Conservation (phyloP, 2,113 vertebrate genomes). For the Myocastor coypus region DNA sequence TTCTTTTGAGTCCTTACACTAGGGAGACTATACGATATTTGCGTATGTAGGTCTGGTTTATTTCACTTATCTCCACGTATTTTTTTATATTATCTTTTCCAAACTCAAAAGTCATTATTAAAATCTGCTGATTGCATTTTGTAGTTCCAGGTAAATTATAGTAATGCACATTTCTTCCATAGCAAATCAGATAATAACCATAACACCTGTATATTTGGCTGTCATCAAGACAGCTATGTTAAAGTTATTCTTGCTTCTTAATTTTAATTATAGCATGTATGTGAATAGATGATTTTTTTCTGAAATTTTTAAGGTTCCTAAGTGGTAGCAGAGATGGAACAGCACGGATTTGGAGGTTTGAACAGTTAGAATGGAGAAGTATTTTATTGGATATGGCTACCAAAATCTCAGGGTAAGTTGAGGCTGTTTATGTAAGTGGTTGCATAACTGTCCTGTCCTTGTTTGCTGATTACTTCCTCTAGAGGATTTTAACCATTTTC, state of each 20-base stretch:
- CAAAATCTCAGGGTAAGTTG: conserved; percentile 91
- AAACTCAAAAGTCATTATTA: not conserved
- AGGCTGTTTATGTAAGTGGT: not conserved
- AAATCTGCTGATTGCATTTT: conserved; percentile 23
- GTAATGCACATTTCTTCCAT: not conserved
- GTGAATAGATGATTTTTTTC: conserved; percentile 45
- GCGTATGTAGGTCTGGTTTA: no score
- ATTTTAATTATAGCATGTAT: not conserved
- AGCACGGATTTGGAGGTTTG: conserved; percentile 95
- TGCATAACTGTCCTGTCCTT: not conserved
- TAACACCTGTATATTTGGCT: not conserved
- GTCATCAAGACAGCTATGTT: not conserved
- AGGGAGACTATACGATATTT: no score
- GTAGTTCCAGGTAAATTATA: not conserved
- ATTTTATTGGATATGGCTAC: conserved; percentile 95
- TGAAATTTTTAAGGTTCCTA: conserved; percentile 91
- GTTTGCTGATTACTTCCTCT: not conserved
- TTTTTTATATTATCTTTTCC: not conserved
- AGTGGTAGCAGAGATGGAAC: conserved; percentile 98
- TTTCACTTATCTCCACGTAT: no score
- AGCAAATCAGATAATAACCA: not conserved
- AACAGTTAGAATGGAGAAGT: conserved; percentile 95
- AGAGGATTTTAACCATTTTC: not conserved
- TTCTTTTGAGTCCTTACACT: no score
- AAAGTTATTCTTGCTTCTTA: not conserved